Percentiles rank a stretch among this genome's conserved stretches.
phyloP scores from a whole-genome alignment of 2,113 vertebrate species.

The Eudorcas thomsonii region DNA sequence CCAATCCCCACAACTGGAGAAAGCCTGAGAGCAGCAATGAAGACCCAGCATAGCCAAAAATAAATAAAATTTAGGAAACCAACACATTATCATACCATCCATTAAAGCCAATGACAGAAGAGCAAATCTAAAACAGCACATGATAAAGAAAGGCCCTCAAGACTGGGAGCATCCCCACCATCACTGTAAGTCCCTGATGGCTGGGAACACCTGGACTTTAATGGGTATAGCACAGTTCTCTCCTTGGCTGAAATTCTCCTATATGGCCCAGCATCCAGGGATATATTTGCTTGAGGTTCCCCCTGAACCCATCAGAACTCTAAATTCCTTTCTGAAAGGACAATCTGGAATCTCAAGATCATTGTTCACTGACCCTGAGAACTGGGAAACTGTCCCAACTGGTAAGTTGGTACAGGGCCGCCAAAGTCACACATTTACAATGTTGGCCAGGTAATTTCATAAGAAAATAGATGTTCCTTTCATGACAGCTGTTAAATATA shows the following conservation, averaged over 20 bases:
- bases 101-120: neutral
- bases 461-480: neutral
- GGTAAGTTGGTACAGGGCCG: neutral
- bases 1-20: neutral
- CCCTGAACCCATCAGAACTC: neutral
- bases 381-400: neutral
- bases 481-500: neutral
- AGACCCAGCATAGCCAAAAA: neutral
- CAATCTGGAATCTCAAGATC: neutral
- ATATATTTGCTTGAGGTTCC: neutral
- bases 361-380: neutral
- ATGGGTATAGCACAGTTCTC: accelerated
- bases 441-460: neutral
- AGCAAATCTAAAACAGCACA: neutral
- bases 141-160: neutral
- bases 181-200: too few species aligned
- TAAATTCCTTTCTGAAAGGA: neutral
- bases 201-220: neutral
- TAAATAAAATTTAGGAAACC: neutral
- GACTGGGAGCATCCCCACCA: too few species aligned
- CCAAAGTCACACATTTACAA: neutral
- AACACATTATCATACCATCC: too few species aligned
- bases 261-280: neutral
- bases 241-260: neutral
- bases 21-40: neutral